Evolutionary conservation across 2,797 vertebrate genomes (phyloP).

Genomic region (Cryptoblepharus egeriae): DNA sequence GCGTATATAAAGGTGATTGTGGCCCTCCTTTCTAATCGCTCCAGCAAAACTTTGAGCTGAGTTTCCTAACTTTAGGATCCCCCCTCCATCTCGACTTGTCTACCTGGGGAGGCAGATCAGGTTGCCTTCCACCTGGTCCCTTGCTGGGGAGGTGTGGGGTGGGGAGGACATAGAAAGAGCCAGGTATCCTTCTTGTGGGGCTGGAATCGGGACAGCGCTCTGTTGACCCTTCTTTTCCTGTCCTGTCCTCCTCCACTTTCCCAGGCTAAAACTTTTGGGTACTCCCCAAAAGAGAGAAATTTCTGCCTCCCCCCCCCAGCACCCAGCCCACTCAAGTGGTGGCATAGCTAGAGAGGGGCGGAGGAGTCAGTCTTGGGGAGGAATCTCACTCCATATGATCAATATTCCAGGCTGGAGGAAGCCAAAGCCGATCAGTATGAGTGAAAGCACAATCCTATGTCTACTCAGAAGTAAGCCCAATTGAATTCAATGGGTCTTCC

Average conservation of each 20-base stretch:
- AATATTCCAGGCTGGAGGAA: too few relatives aligned
- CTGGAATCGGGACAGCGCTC: slow-evolving; percentile 64
- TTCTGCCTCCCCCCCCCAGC: background rate
- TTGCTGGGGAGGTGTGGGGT: too few relatives aligned
- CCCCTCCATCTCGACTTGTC: slow-evolving; percentile 1
- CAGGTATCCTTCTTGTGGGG: slow-evolving; percentile 29
- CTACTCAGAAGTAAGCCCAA: too few relatives aligned
- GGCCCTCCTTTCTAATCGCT: too few relatives aligned
- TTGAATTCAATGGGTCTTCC: too few relatives aligned
- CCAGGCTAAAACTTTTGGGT: slow-evolving; percentile 21
- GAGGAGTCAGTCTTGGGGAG: too few relatives aligned
- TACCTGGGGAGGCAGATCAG: background rate
- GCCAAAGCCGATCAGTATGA: too few relatives aligned
- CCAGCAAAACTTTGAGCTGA: background rate
- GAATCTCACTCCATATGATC: too few relatives aligned
- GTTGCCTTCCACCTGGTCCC: background rate
- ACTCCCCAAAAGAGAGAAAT: slow-evolving; percentile 9
- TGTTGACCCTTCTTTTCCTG: background rate
- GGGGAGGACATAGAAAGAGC: too few relatives aligned
- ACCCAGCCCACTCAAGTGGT: background rate
- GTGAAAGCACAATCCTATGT: too few relatives aligned
- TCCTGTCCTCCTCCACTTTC: background rate
- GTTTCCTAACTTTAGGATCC: background rate
- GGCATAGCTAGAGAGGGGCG: too few relatives aligned
- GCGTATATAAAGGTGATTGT: background rate